Evolutionary conservation across 2,888 invertebrate species (phyloP), one percentile per base, ranked within the genome.

Genomic region (Pyralis farinalis): DNA sequence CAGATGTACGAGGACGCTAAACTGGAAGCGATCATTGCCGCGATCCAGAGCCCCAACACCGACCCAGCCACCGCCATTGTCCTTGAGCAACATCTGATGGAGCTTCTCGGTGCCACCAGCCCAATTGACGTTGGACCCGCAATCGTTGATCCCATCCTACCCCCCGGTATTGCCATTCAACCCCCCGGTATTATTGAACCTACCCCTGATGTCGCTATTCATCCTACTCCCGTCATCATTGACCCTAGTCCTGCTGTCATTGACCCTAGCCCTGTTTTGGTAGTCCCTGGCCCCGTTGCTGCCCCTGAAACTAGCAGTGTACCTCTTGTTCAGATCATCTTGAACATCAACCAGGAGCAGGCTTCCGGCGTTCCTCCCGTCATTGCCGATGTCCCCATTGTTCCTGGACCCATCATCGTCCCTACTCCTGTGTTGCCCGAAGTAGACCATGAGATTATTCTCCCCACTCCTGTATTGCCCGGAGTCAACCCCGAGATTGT

Each of bases 21-120:
- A 49, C 3, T 72, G 12, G 62, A 61, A 32, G 65, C 64, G 12
- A 68, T 75, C 42, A 34, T 76, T 5, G 67, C 64, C n/a, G 75
- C 76, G 35, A 75, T 74, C 63, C 42, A 68, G 37, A 71, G 69
- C 62, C 75, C 76, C 44, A 68, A 42, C 66, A 72, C 76, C 34
- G 67, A 73, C 64, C 72, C 74, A 31, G 69, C 66, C 44, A 71
- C 73, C 58, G 72, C 63, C 16, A 52, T 44, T n/a, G 55, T 67
- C 8, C 58, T 75, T 9, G 65, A 71, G 16, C 50, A 65, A 22
- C 64, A 63, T 49, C 58, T 77, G 12, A 37, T 43, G 0, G 52
- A 57, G 2, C 62, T 74, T 48, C 35, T 75, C 12, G 50, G 40
- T 3, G 58, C 47, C 7, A 7, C 37, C 36, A 39, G 42, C 46